Evolutionary conservation across 2,888 invertebrate species (phyloP), one percentile per base, ranked within the genome.

Genomic region (Brenthis hecate): DNA sequence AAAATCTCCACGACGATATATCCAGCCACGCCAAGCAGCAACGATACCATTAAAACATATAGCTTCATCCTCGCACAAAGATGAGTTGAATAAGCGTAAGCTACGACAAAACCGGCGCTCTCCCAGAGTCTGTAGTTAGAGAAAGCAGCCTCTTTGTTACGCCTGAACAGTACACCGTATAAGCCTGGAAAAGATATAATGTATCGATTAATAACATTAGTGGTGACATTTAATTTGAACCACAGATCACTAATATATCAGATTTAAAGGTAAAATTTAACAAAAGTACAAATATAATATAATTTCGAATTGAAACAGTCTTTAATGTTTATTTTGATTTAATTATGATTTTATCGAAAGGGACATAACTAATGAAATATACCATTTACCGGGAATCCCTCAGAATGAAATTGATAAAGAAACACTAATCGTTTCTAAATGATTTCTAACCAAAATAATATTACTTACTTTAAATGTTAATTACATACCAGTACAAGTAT

Each of bases 101-200:
- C 97, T 58, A 97, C 95, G 47, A 98, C 97, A 86, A 98, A 98
- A 2, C 98, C 98, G 4, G 96, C 95, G 65, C 97, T 97, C 87
- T 98, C 98, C 98, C 98, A 98, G 6, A 98, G 94, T 43, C 97
- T 94, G 88, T 95, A 98, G 92, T 98, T 98, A 67, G 97, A 97
- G 94, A 98, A 98, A 1, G 98, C 98, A 0, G 98, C 97, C 85
- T 98, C 98, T 83, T 97, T 97, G 93, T 97, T 97, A 69, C 96
- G 95, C 80, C 96, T 94, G 94, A 97, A 98, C 73, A 97, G 94
- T 16, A 96, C 96, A 65, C 98, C 98, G 82, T 97, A 98, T 23
- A 98, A 92, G 75, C 97, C 97, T 97, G 93, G 0, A 56, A 51
- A 51, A 65, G 19, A 6, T 11, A 16, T 11, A 13, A 47, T 14